Evolutionary conservation across 1,140 invertebrate species (phyloP).

Genomic region (Drosophila pallidifrons): DNA sequence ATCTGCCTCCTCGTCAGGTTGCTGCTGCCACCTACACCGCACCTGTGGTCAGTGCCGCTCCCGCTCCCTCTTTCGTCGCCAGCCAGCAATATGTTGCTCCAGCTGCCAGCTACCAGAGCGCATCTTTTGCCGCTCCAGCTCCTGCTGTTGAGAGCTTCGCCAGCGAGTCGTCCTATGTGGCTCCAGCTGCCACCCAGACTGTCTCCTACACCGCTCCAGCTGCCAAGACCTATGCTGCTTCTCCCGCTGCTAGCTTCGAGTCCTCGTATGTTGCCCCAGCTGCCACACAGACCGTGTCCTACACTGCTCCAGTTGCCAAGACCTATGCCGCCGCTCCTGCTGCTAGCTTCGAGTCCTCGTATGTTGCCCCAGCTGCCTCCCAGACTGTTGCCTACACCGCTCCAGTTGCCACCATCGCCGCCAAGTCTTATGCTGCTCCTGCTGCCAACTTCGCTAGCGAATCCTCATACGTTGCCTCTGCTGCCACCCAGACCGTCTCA

Average conservation of each 20-base stretch:
- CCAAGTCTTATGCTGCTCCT: not conserved
- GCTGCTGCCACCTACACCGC: conserved; percentile 21
- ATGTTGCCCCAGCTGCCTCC: conserved; percentile 27
- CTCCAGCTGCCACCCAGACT: conserved; percentile 34
- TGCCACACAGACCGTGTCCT: conserved; percentile 27
- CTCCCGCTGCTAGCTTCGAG: conserved; percentile 19
- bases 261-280: conserved; percentile 31
- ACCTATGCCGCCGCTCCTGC: conserved; percentile 1
- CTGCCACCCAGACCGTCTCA: conserved; percentile 31
- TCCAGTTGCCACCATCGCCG: conserved; percentile 16
- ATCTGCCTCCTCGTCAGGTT: conserved; percentile 54
- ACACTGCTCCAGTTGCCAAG: conserved; percentile 1
- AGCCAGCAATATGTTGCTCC: conserved; percentile 35
- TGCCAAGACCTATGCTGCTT: conserved; percentile 31
- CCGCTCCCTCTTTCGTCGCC: conserved; percentile 5
- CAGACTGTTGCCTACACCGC: conserved; percentile 43
- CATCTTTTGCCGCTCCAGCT: conserved; percentile 52
- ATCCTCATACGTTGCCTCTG: conserved; percentile 35
- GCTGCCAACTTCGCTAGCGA: conserved; percentile 9
- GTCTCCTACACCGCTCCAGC: conserved; percentile 41
- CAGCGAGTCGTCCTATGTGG: conserved; percentile 24
- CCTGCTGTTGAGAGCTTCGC: conserved; percentile 21
- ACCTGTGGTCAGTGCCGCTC: conserved; percentile 6
- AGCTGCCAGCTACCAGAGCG: conserved; percentile 25
- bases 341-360: conserved; percentile 30